Evolutionary conservation across 2,797 vertebrate species (phyloP), one percentile per base, ranked within the genome.

Genomic region (Pogonophryne albipinna): DNA sequence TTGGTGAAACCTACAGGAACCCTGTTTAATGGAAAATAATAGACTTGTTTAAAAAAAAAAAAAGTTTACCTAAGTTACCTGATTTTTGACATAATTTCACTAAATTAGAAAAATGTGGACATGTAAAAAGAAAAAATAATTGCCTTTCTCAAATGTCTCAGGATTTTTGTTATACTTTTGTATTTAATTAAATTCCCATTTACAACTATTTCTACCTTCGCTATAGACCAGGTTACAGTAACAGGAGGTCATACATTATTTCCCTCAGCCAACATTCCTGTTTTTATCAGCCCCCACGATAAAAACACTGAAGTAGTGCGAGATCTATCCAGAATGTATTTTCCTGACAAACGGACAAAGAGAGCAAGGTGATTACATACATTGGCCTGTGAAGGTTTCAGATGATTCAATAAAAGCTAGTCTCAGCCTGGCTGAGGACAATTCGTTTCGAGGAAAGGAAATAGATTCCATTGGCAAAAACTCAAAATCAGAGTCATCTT

Each of bases 401-500:
- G 80, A 82, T 61, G 63, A 84, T 86, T 86, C 71, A 70, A 76
- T 87, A 51, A 60, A 74, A 77, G 66, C 60, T 79, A 84, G 62
- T 66, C 83, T 83, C 76, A 79, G 41, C 56, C 56, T 27, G 41
- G 57, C 50, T 17, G 60, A 15, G 64, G 68, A 80, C 79, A 71
- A 76, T 89, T 76, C 11, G 13, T 87, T 86, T 78, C 42, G 6
- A 23, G 45, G 41, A 78, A 46, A 76, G 66, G 49, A 80, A 87
- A 86, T 82, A 68, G 79, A 88, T 85, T 91, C 82, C 67, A 83
- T 65, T 84, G 84, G 85, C 82, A 79, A 84, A 83, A 87, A 85
- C 17, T 23, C 53, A 73, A 85, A 92, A 90, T 90, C 85, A 80
- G 80, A 85, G 76, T 88, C 86, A 90, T 92, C 82, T 87, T 89